Evolutionary conservation across 2,797 vertebrate species (phyloP), one percentile per base, ranked within the genome.

Genomic region (Chrysolophus pictus): DNA sequence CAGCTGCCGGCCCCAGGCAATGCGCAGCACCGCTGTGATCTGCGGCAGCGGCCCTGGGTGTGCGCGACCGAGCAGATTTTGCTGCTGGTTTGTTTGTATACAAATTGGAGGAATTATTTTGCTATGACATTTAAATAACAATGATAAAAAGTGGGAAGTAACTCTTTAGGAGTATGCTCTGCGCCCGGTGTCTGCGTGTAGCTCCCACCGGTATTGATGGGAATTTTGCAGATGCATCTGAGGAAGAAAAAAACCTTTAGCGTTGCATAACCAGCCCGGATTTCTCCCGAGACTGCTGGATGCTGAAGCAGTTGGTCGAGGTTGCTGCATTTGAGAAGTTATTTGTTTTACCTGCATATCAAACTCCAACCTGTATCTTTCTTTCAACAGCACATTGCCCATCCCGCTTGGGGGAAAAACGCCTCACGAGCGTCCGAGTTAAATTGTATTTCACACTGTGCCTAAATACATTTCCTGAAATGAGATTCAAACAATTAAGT

Each of bases 401-500:
- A 39, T 69, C 78, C 69, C 7, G 80, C 91, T 93, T 67, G 77
- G 67, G 72, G 95, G 92, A 70, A 80, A 80, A 81, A 60, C 56
- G 53, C 56, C 18, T 60, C 62, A 60, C 46, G 2, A 33, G 1
- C 53, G 4, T 55, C 39, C 41, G 7, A 22, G 84, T 55, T 39
- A 24, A 68, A 95, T 86, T 73, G 31, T 92, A 73, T 95, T 97
- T 97, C 97, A 95, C 90, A 88, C 76, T 84, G 91, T 96, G 84
- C 91, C 93, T 93, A 91, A 96, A 95, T 78, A 82, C 91, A 56
- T 94, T 96, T 85, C 64, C 95, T 49, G 92, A 96, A 97, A 97
- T 94, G 96, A 97, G 94, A 97, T 93, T 97, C 93, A 96, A 95
- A 97, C 97, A 97, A 97, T 97, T 97, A 97, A 96, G 84, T 72